phyloP scores from a whole-genome alignment of 2,888 invertebrate species.

The Hypena proboscidalis region DNA sequence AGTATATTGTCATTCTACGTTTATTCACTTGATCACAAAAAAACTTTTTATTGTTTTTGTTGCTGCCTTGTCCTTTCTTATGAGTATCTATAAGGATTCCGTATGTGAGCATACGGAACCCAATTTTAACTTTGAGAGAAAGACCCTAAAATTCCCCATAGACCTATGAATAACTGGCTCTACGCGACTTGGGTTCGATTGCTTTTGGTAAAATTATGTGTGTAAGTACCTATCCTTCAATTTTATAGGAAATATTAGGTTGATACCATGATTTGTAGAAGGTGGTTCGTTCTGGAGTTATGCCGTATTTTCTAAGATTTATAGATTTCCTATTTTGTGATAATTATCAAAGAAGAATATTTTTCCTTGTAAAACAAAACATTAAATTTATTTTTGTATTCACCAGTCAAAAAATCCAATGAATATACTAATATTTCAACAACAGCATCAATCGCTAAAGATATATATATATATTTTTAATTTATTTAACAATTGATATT shows the following conservation, averaged over 20 bases:
- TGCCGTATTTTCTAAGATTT: no score
- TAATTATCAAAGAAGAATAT: no score
- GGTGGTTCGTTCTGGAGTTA: not conserved
- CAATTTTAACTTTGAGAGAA: constrained; percentile 30
- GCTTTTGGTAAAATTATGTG: constrained; percentile 7
- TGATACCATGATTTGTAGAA: not conserved
- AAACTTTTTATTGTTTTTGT: constrained; percentile 19
- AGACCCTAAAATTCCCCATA: constrained; percentile 26
- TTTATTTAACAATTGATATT: no score
- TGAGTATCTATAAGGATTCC: constrained; percentile 6
- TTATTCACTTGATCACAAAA: constrained; percentile 25
- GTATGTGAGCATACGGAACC: constrained; percentile 16
- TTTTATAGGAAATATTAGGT: not conserved
- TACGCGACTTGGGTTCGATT: constrained; percentile 17
- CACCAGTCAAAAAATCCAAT: no score
- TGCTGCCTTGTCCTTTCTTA: constrained; percentile 2
- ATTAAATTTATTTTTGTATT: no score
- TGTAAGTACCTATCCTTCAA: constrained; percentile 8
- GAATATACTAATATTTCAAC: no score
- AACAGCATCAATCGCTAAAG: no score
- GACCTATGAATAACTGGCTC: constrained; percentile 29
- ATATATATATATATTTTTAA: no score
- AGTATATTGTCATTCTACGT: constrained; percentile 30
- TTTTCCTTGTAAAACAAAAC: no score
- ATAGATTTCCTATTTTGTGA: no score